Evolutionary conservation across 64 coral and sea anemone genomes (phyloP), one percentile per base, ranked within the genome.

Genomic region (Stichodactyla mertensii): DNA sequence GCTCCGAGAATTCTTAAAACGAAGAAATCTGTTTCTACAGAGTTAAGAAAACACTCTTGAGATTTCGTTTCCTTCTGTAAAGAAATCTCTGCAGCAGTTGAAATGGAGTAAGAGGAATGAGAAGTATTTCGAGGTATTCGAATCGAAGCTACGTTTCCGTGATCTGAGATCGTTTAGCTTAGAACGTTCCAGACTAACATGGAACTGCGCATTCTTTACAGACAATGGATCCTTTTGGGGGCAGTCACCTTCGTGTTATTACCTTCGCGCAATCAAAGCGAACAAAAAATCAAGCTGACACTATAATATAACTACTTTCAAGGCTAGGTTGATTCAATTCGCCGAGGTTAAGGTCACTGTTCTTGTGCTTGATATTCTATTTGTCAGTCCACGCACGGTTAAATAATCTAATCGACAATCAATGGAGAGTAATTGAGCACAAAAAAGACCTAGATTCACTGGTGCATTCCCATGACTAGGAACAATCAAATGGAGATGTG

Each of bases 401-500:
- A 22, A 69, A 69, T 52, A 79, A 79, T 79, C 77, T 79, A 79
- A 79, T 79, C 77, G 77, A 12, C 28, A 79, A 79, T 79, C 77
- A 79, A 79, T 69, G 77, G 0, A 45, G 28, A 16, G 11, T 52
- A 79, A 79, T 51, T 79, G 77, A 79, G 77, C 77, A 79, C 77
- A 45, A 51, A 79, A 79, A 69, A 61, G 14, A 20, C 64, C 64
- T 8, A 5, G 19, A 7, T 69, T 6, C 19, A 24, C 64, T 23
- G 18, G n/a, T n/a, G 69, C n/a, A 31, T 74, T 74, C 69, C 69
- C n/a, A 28, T 74, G 22, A 23, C 24, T 74, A 28, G 27, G 8
- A 31, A 74, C 69, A 28, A 27, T 13, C 3, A 10, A 10, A 10
- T 74, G 62, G 62, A 66, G 62, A 71, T 66, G 1, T 66, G 15